Evolutionary conservation across 2,888 invertebrate species (phyloP), one percentile per base, ranked within the genome.

Genomic region (Mesoligia furuncula): DNA sequence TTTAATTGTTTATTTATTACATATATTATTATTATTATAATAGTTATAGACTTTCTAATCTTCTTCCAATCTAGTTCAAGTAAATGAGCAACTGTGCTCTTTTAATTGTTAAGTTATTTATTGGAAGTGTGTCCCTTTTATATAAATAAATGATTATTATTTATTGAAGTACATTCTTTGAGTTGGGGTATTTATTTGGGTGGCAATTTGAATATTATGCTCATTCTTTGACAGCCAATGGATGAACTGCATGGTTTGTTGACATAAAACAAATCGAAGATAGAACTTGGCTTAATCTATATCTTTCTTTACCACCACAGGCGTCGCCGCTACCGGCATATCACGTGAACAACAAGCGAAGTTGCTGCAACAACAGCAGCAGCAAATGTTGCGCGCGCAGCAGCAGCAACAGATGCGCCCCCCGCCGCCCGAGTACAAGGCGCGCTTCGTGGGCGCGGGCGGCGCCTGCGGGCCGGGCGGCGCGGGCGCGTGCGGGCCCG

Each of bases 371-470:
- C 98, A 98, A 88, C 98, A 97, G 88, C 98, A 98, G 91, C 98
- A 97, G 89, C 98, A 98, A 90, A 97, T 97, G 96, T 87, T 97
- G 86, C 94, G 97, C 45, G 97, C 97, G 24, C 97, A 97, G 88
- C 97, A 96, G 83, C 95, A 95, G 85, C 95, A 95, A 83, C 95
- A 95, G 89, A 94, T 95, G 95, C 97, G 98, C 73, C 98, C 98
- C 48, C 98, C 98, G 39, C 98, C 98, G 64, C 99, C 98, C 4
- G 98, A 98, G 93, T 98, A 99, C 95, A 98, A 98, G 94, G 97
- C 98, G 90, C 97, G 97, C 88, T 98, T 95, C 95, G 97, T 93
- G 92, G 94, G 95, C 90, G 83, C 83, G 13, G 86, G 85, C 9
- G 81, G 85, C 9, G 81, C 87, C 0, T 69, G 68, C 27, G 77